phyloP scores from a whole-genome alignment of 2,797 vertebrate genomes.

The Schizopygopsis pylzovi region DNA sequence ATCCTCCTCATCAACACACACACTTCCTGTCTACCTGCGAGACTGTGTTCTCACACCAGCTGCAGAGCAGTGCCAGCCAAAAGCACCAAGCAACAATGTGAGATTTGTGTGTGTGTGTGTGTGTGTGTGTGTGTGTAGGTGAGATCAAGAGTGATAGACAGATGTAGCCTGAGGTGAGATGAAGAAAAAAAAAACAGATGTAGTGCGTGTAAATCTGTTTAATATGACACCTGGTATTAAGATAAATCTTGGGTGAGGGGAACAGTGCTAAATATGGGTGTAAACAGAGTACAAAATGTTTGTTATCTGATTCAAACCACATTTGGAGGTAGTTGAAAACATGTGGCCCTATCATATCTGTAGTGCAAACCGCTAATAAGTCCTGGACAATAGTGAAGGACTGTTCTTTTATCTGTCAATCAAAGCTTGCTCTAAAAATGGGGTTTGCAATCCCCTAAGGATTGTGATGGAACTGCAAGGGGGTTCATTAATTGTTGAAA shows the following conservation, averaged over 20 bases:
- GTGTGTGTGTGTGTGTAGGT: conserved; percentile 18
- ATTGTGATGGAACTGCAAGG: not conserved
- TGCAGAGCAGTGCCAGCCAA: conserved; percentile 54
- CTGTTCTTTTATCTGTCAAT: not conserved
- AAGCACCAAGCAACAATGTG: conserved; percentile 44
- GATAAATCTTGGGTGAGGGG: not conserved
- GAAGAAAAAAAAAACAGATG: conserved; percentile 9
- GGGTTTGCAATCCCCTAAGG: not conserved
- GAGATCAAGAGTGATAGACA: conserved; percentile 15
- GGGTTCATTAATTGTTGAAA: not conserved
- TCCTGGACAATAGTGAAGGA: not conserved
- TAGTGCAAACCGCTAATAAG: not conserved
- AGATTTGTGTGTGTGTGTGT: conserved; percentile 59
- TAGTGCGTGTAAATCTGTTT: conserved; percentile 35
- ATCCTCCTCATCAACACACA: conserved; percentile 41
- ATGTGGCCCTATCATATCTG: not conserved
- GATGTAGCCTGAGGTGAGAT: conserved; percentile 20
- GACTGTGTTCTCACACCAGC: conserved; percentile 66
- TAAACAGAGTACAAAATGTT: not conserved
- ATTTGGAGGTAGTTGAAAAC: not conserved
- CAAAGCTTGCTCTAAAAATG: not conserved
- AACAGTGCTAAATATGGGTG: not conserved
- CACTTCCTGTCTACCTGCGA: conserved; percentile 55
- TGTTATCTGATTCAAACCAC: not conserved
- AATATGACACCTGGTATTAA: conserved; percentile 25